Evolutionary conservation across 2,888 invertebrate species (phyloP).

Genomic region (Pomacea canaliculata): DNA sequence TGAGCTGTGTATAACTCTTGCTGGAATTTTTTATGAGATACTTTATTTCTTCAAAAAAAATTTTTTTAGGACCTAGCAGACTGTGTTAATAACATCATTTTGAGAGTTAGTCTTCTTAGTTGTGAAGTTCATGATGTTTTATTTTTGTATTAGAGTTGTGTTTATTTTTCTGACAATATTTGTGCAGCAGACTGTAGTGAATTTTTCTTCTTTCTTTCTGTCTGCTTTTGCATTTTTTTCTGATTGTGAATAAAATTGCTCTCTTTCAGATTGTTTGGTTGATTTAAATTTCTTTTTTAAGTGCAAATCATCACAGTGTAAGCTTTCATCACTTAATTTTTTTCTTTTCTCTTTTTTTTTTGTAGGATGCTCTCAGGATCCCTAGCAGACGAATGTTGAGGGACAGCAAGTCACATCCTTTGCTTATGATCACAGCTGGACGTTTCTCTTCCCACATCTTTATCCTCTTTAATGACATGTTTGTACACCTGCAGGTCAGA

Average conservation of each 20-base stretch:
- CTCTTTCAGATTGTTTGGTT: too few species aligned
- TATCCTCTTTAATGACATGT: constrained; percentile 84
- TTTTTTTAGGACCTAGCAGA: too few species aligned
- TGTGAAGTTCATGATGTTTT: too few species aligned
- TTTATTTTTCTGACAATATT: too few species aligned
- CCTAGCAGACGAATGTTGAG: constrained; percentile 82
- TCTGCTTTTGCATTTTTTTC: not conserved
- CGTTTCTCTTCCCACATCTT: constrained; percentile 85
- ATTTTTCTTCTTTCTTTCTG: not conserved
- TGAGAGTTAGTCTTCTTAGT: too few species aligned
- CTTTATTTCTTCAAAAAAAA: too few species aligned
- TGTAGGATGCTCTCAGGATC: constrained; percentile 51
- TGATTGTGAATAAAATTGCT: too few species aligned
- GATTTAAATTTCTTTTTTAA: too few species aligned
- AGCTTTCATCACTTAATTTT: too few species aligned
- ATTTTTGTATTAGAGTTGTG: too few species aligned
- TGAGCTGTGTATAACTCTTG: not conserved
- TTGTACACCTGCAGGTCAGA: constrained; percentile 76
- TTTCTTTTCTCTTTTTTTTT: not conserved
- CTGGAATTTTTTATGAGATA: not conserved
- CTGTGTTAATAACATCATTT: too few species aligned
- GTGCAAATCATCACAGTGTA: too few species aligned
- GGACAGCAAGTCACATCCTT: constrained; percentile 81
- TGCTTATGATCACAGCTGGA: constrained; percentile 79
- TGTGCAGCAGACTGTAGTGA: not conserved